A percentile compares a stretch with the other conserved stretches of the same genome.
Evolutionary conservation across 2,797 vertebrate species (phyloP).

Genomic region (Remorina albescens): DNA sequence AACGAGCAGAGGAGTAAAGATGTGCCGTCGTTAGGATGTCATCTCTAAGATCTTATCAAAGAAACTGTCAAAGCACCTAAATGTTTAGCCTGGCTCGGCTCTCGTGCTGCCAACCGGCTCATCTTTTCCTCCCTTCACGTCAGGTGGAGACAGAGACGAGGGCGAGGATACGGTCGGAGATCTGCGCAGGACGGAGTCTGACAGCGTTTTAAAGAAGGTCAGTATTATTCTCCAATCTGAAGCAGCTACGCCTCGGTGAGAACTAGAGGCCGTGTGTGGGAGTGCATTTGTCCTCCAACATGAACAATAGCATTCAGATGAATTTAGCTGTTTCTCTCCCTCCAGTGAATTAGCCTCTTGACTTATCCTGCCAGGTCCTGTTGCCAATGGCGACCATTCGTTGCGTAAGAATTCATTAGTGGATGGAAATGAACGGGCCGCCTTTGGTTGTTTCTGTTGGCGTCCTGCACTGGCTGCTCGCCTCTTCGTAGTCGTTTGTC

Average conservation of each 20-base stretch:
- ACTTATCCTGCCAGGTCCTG: slow-evolving; percentile 57
- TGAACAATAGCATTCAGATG: slow-evolving; percentile 62
- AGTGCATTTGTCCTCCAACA: slow-evolving; percentile 55
- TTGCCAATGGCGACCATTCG: slow-evolving; percentile 68
- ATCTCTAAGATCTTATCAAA: neutral
- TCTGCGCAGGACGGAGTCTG: slow-evolving; percentile 95
- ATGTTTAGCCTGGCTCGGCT: neutral
- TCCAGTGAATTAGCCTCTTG: slow-evolving; percentile 69
- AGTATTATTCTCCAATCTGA: slow-evolving; percentile 41
- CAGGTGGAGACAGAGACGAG: slow-evolving; percentile 93
- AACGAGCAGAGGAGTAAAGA: neutral
- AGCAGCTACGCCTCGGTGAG: slow-evolving; percentile 14
- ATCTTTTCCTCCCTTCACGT: slow-evolving; percentile 34
- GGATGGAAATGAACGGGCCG: slow-evolving; percentile 53
- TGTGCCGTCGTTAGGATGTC: neutral
- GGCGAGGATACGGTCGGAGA: slow-evolving; percentile 89
- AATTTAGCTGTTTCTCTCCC: slow-evolving; percentile 55
- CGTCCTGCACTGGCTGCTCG: slow-evolving; percentile 19
- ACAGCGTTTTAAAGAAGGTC: slow-evolving; percentile 97
- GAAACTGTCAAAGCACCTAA: neutral
- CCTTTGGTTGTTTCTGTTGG: slow-evolving; percentile 33
- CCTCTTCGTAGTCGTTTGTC: slow-evolving; percentile 39
- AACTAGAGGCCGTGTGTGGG: slow-evolving; percentile 51
- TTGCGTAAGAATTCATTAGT: slow-evolving; percentile 50
- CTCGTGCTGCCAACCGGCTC: neutral